Evolutionary conservation across 2,797 vertebrate species (phyloP), one percentile per base, ranked within the genome.

Genomic region (Arnoldichthys spilopterus): DNA sequence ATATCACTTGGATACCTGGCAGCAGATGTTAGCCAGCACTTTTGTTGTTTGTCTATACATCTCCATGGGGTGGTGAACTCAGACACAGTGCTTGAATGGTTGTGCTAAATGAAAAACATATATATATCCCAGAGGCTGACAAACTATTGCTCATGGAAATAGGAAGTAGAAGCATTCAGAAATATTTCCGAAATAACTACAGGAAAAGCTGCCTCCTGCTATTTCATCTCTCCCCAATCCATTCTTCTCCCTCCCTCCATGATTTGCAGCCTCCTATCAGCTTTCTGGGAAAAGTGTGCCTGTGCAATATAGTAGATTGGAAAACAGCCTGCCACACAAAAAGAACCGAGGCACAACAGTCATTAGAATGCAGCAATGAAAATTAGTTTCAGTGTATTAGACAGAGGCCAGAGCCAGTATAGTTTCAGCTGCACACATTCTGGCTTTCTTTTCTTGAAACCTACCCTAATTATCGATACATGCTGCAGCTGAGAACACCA

Each of bases 21-120:
- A 70, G 77, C 63, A 79, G 70, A 68, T 53, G 66, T 51, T 72
- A 26, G 24, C 72, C 59, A 32, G 30, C 63, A 32, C 70, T 77
- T 54, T 62, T 79, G 61, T 62, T 72, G 68, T 78, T 82, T 79
- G 74, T 74, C 20, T 69, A 28, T 70, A 32, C 49, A 80, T 72
- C 51, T 69, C 32, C 34, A 73, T 64, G 26, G 56, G 72, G 63
- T 70, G 66, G 18, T 40, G 51, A 30, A 67, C 49, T 56, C 51
- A 80, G 69, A 47, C 56, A 74, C 58, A 30, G 45, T 26, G 54
- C 51, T 20, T 74, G 54, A 74, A 22, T 45, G 37, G 72, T 32
- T 34, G 45, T 12, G 56, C 37, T 62, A 47, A 61, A 74, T 74
- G 72, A 61, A 63, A 54, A 40, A 18, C n/a, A n/a, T n/a, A n/a